Base-by-base conservation (phyloP, 2,888 invertebrate species). In the Thymelicus sylvestris region DNA sequence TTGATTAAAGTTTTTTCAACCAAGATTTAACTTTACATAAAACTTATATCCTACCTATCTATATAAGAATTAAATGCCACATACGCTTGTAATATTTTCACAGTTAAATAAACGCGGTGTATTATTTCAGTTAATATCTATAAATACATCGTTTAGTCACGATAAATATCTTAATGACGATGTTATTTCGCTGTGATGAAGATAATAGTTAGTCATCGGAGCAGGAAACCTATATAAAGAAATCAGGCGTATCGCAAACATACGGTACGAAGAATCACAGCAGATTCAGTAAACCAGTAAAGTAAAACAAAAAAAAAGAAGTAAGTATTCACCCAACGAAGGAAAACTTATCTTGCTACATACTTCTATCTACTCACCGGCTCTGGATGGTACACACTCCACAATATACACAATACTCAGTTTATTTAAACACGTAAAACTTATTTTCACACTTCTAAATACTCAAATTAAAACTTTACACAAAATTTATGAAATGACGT, bases 401-500 rank as follows among this genome's bases (percentile, higher is more conserved):
- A 75, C 74, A 66, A 73, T 74, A 75, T 71, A 75, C 75, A 81
- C 79, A 75, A 74, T 60, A 77, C 76, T 75, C 76, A 72, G 65
- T 64, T 73, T 62, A 72, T 73, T 71, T 76, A 78, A 78, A 75
- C 64, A 66, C 67, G 73, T 62, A 78, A 66, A 71, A 64, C 31
- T 71, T 77, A 78, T 74, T 78, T 78, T 72, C 48, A 79, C 76
- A 74, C 73, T 65, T 67, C 41, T 39, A 69, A 74, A 24, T 55
- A 55, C 55, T 24, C 24, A 55, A 72, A 48, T 52, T 63, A 66
- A 2, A 19, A 68, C 50, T 62, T 63, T 8, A 68, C 69, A 69
- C 59, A 78, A 75, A 82, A 83, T 82, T 74, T 81, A 85, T 84
- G 84, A 87, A 83, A 88, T 84, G 81, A 82, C 82, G 84, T 76